Base-by-base conservation (phyloP, 2,113 vertebrate species). In the Patagioenas fasciata region DNA sequence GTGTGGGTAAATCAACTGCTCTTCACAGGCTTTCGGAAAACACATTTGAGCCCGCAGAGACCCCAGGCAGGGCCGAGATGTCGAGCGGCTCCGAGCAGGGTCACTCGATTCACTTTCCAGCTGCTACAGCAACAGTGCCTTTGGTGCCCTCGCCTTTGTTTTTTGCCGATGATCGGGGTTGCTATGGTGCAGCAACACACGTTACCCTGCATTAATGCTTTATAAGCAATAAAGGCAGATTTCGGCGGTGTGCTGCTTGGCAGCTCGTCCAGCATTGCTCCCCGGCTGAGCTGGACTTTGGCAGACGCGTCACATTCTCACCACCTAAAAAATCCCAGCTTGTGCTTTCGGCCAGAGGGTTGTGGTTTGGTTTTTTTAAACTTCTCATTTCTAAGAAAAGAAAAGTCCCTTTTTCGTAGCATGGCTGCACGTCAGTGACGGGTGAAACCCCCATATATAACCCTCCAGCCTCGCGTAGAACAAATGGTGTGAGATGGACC, bases 311-410 rank as follows among this genome's bases (percentile, higher is more conserved):
- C 38, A 15, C 29, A 10, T 85, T 91, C 86, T 70, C 65, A 70
- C 64, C 60, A 29, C 69, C 50, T 70, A 70, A 82, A 54, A 86
- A 69, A 28, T 83, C 72, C 64, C 14, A 2, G n/a, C 66, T 50
- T 66, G 92, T 64, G 86, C 36, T 89, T 84, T 62, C 32, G 26
- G 85, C 80, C 65, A 38, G 62, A 65, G 62, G 18, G 13, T 13
- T 15, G 51, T 13, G 51, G 51, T 28, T 60, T 62, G 58, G 10
- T 53, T 36, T 53, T 13, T n/a, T n/a, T n/a, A n/a, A 28, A 93
- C 75, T 92, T 92, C 77, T 84, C 4, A 4, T 96, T 95, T 93
- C 85, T 90, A 88, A 88, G 71, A 82, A 90, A 80, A 90, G 60
- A 75, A 82, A 81, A 82, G 50, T 16, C 54, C 32, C 29, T 56